These are phyloP conservation scores for Mactra quadrangularis DNA, from an alignment of 1,140 invertebrate species.

Conservation along the genomic window DNA sequence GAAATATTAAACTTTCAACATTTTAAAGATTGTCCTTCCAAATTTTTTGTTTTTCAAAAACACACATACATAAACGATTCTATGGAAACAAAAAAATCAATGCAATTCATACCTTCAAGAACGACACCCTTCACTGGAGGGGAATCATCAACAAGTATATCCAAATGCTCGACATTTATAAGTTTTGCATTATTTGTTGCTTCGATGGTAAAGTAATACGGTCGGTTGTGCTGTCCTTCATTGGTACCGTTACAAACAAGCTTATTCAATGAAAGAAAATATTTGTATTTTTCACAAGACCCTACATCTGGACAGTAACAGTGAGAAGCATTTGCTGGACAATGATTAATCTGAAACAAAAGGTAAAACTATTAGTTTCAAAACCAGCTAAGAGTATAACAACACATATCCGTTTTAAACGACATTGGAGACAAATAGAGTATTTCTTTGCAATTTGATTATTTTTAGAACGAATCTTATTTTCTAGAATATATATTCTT, in stretches of 20 bases:
- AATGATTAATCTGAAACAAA: background rate
- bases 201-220: constrained; percentile 62
- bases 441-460: too few species aligned
- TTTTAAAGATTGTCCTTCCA: too few species aligned
- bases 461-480: too few species aligned
- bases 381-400: too few species aligned
- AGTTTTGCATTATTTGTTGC: constrained; percentile 65
- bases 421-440: too few species aligned
- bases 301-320: constrained; percentile 67
- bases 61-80: too few species aligned
- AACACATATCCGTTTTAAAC: too few species aligned
- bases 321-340: background rate
- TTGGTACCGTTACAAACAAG: constrained; percentile 54
- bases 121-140: constrained; percentile 65
- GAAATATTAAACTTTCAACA: too few species aligned
- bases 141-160: constrained; percentile 66
- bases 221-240: constrained; percentile 66
- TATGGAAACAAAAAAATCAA: too few species aligned
- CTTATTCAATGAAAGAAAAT: constrained; percentile 60
- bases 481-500: too few species aligned
- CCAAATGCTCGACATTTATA: constrained; percentile 15
- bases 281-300: constrained; percentile 50
- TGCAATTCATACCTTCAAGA: constrained; percentile 65
- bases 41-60: too few species aligned
- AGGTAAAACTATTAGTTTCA: too few species aligned